Base-by-base conservation (phyloP, 1,140 invertebrate species). In the Camponotus pennsylvanicus region DNA sequence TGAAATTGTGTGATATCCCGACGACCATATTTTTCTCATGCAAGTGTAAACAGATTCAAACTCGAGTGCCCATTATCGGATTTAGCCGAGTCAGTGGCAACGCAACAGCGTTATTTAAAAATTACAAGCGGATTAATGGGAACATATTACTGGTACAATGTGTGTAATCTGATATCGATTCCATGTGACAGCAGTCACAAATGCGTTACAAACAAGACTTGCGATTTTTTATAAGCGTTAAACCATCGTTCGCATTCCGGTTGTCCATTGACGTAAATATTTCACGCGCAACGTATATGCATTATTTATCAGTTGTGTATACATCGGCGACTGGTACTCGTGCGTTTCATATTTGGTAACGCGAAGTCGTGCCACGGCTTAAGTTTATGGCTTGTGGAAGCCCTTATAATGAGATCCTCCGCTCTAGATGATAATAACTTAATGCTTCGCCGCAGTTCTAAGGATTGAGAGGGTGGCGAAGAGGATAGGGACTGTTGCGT, bases 341-440 rank as follows among this genome's bases (percentile, higher is more conserved):
- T 8, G 32, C 45, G 64, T 55, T 70, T 80, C 77, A 42, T 52
- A 91, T 92, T 91, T 90, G 76, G 87, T 88, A 91, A 91, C 90
- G 89, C 82, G 66, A 86, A 75, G 49, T 89, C 89, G 88, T 90
- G 88, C 80, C 55, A 84, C 73, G 87, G 89, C 85, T 91, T 88
- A 91, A 91, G 91, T 92, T 93, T 93, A 92, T 90, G 90, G 88
- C 90, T 92, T 88, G 91, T 92, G 87, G 92, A 91, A 93, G 91
- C 92, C 89, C 69, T 86, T 70, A 61, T 77, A 85, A 69, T 69
- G 64, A 75, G 80, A 69, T 57, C 63, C 64, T 69, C 32, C 57
- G 40, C 34, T 57, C 32, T 21, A 52, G 73, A 78, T 78, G 45
- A 78, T 92, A 91, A 92, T 91, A 93, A 92, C 91, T 92, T 90